Percentiles rank a stretch among this genome's conserved stretches.
These are phyloP conservation scores for Argyrosomus japonicus DNA, from an alignment of 2,113 vertebrate genomes.

Conservation along the genomic window DNA sequence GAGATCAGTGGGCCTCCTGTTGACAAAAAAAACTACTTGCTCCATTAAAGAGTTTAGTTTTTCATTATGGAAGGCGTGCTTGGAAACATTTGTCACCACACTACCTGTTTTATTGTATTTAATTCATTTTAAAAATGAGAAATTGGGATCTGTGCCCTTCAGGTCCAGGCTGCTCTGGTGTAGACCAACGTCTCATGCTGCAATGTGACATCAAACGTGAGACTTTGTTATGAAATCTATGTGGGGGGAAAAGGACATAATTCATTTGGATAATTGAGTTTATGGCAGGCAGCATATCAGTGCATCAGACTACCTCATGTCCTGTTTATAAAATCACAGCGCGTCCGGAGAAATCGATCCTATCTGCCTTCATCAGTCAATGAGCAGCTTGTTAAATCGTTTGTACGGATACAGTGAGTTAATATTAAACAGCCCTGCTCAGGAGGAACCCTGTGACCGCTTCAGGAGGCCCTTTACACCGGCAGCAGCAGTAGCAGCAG, in stretches of 20 bases:
- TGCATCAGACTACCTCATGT: constrained; percentile 24
- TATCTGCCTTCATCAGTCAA: constrained; percentile 39
- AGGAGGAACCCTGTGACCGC: no score
- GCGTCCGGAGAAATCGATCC: constrained; percentile 25
- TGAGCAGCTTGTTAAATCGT: constrained; percentile 17
- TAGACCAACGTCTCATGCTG: background rate
- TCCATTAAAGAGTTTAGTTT: constrained; percentile 72
- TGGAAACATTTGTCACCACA: background rate
- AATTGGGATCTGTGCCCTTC: background rate
- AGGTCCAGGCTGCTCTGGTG: no score
- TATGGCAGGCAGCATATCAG: background rate
- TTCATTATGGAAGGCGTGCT: constrained; percentile 38
- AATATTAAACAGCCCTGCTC: constrained; percentile 1
- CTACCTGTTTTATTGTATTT: background rate
- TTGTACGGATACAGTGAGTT: constrained; percentile 8
- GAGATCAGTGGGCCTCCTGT: constrained; percentile 27
- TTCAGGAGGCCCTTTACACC: background rate
- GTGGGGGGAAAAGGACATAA: background rate
- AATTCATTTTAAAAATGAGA: background rate
- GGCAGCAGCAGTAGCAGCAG: background rate
- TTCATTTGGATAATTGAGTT: constrained; percentile 15
- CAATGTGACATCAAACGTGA: background rate
- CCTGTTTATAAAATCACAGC: constrained; percentile 38
- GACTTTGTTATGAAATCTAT: background rate
- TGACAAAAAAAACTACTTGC: constrained; percentile 44